phyloP scores from a whole-genome alignment of 2,797 vertebrate genomes.

The Tokudaia muenninki region DNA sequence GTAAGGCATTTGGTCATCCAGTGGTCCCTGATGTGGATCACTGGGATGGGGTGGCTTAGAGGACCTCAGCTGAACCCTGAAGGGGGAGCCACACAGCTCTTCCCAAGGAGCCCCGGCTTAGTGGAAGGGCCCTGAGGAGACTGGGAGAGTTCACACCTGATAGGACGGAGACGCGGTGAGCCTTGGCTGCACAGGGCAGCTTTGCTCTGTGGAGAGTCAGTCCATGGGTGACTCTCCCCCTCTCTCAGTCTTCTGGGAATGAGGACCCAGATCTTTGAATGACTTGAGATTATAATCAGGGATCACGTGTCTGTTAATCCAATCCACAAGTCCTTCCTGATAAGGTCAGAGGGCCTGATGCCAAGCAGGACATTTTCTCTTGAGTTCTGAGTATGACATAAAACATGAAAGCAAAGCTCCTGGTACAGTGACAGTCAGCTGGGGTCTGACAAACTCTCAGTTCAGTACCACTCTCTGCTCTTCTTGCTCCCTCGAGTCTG shows the following conservation, averaged over 20 bases:
- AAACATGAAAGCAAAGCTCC: background rate
- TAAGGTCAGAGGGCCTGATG: background rate
- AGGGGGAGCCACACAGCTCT: background rate
- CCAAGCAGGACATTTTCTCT: background rate
- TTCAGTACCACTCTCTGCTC: background rate
- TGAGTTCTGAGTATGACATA: background rate
- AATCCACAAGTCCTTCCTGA: background rate
- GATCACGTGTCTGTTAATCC: background rate
- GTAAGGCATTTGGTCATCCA: background rate
- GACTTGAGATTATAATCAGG: background rate
- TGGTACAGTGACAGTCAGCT: background rate
- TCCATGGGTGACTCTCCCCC: background rate
- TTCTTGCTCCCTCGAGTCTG: background rate
- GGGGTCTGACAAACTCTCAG: too few species aligned
- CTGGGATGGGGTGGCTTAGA: fast-evolving
- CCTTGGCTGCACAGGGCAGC: background rate
- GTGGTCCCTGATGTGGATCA: background rate
- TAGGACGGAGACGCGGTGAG: background rate
- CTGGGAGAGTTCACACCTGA: background rate
- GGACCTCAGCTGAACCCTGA: background rate
- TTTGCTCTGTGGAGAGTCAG: background rate
- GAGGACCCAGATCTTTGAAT: background rate
- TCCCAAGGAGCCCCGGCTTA: background rate
- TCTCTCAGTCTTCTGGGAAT: background rate
- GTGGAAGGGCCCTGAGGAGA: background rate